Evolutionary conservation across 2,113 vertebrate species (phyloP), one percentile per base, ranked within the genome.

Genomic region (Crotophaga sulcirostris): DNA sequence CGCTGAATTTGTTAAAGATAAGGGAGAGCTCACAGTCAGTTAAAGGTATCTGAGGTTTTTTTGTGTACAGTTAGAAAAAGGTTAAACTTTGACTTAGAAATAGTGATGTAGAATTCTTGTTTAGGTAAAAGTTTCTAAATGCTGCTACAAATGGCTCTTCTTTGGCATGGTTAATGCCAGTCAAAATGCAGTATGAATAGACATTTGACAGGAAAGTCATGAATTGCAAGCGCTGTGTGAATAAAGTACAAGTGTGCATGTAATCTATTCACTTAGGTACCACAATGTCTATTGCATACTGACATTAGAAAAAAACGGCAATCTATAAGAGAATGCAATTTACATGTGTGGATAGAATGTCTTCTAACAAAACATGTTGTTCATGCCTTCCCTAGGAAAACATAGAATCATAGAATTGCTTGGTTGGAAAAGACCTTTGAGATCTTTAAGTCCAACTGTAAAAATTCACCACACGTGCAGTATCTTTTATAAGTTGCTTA

Each of bases 81-180:
- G 34, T 88, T 91, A 91, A 85, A 70, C 24, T 80, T 77, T 45
- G 60, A 81, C 49, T 90, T 84, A 88, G 34, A 58, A 92, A 73
- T 49, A 93, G 13, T 9, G 52, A 40, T n/a, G 25, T 25, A 70
- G 47, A 67, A 13, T 66, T 60, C 42, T 87, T 76, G 28, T 38
- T 38, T 69, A 74, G 12, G 16, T 55, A 84, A 74, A n/a, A 91
- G 13, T 36, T 54, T 58, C 67, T 88, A 64, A 80, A 88, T 31
- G 31, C 31, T 10, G 13, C 40, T 87, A 44, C 44, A 75, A 93
- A 90, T 45, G 36, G 52, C 29, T 33, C 40, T 64, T 77, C 67
- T 31, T 69, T 36, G 63, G 16, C n/a, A 38, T 23, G 31, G 47
- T 23, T 70, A 45, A n/a, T 20, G 13, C 25, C 34, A 76, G 34